These are phyloP conservation scores for Sebastes fasciatus DNA, from an alignment of 2,113 vertebrate genomes.

Conservation along the genomic window DNA sequence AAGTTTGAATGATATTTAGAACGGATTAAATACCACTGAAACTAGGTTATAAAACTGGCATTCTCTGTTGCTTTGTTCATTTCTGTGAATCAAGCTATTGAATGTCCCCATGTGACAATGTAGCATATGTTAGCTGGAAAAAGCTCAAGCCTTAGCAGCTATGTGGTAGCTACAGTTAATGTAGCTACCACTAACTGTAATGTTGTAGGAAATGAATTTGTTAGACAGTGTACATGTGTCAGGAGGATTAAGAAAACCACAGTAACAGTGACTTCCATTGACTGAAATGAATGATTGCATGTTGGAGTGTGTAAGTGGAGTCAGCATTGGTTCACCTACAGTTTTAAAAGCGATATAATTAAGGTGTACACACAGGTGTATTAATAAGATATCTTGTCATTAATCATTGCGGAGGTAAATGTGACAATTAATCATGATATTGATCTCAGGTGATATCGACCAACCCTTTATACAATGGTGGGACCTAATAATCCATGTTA, in stretches of 20 bases:
- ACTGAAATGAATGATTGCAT: neutral
- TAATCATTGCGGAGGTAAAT: neutral
- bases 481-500: neutral
- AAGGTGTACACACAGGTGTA: slow-evolving; percentile 1
- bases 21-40: neutral
- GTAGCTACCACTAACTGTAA: neutral
- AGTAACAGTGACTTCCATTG: neutral
- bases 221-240: neutral
- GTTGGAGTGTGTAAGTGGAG: neutral
- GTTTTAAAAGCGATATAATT: slow-evolving; percentile 1
- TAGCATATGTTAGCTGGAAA: too few relatives aligned
- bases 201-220: neutral
- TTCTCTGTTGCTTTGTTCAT: neutral
- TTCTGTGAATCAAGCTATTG: neutral
- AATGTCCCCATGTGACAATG: neutral
- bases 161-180: neutral
- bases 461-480: neutral
- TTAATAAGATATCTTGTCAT: neutral
- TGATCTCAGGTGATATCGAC: neutral
- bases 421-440: slow-evolving; percentile 4
- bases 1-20: too few relatives aligned
- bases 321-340: neutral
- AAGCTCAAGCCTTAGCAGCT: too few relatives aligned
- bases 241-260: neutral
- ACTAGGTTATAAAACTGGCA: neutral